Evolutionary conservation across 1,140 invertebrate genomes (phyloP).

Genomic region (Helicoverpa armigera): DNA sequence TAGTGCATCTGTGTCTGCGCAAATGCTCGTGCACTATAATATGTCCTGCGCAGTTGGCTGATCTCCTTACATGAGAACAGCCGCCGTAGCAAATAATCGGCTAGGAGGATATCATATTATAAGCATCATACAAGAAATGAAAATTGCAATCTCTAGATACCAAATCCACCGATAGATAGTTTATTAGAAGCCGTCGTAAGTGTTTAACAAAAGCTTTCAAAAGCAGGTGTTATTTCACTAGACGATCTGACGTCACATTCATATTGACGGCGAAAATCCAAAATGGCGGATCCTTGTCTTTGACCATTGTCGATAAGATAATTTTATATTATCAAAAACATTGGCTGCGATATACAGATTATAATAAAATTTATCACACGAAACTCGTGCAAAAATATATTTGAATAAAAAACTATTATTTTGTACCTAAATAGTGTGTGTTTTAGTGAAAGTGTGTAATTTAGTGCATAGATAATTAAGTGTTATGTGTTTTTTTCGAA

Average conservation of each 20-base stretch:
- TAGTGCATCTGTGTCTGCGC: too few species aligned
- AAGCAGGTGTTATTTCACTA: not conserved
- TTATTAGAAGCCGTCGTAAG: too few species aligned
- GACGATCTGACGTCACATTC: constrained; percentile 11
- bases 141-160: too few species aligned
- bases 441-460: not conserved
- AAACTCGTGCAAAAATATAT: constrained; percentile 19
- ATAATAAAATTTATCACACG: not conserved
- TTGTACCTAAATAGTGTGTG: not conserved
- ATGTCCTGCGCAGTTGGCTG: too few species aligned
- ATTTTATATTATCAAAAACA: not conserved
- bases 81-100: too few species aligned
- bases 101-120: too few species aligned
- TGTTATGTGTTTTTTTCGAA: not conserved
- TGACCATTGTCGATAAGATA: constrained; percentile 20
- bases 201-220: too few species aligned
- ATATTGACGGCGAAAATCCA: constrained; percentile 11
- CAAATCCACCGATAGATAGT: too few species aligned
- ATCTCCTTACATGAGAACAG: too few species aligned
- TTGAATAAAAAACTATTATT: not conserved
- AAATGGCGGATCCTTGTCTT: constrained; percentile 23
- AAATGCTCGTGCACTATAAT: too few species aligned
- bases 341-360: not conserved
- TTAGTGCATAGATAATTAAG: not conserved
- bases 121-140: too few species aligned